Conservation (phyloP, 2,888 invertebrate genomes). For the Stenodema calcarata region DNA sequence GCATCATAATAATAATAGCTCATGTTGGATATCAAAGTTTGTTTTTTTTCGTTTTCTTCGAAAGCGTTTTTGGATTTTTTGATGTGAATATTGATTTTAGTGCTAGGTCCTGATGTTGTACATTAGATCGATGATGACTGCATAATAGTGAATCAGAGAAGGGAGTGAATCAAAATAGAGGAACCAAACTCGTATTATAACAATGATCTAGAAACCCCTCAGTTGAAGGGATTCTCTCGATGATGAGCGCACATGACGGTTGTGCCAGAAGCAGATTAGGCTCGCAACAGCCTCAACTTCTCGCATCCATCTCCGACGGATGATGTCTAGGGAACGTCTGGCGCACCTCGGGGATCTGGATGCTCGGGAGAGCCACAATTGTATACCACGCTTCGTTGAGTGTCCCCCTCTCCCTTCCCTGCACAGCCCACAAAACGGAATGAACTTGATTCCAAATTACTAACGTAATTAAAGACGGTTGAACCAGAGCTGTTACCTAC, state of each 20-base stretch:
- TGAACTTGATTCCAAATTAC: constrained; percentile 48
- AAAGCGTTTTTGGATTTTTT: no score
- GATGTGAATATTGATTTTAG: no score
- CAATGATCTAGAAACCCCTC: not conserved
- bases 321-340: not conserved
- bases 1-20: no score
- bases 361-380: not conserved
- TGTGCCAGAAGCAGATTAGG: not conserved
- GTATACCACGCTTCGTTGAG: constrained; percentile 8
- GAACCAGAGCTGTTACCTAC: constrained; percentile 43
- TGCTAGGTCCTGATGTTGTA: no score
- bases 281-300: not conserved
- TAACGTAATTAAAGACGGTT: constrained; percentile 45
- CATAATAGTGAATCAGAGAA: no score
- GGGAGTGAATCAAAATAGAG: no score
- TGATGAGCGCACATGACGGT: not conserved
- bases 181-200: no score
- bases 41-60: no score
- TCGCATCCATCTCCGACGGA: not conserved
- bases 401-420: not conserved
- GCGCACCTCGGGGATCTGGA: not conserved
- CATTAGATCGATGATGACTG: no score
- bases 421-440: not conserved
- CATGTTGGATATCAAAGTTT: no score
- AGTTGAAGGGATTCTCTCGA: not conserved